Percentiles rank a stretch among this genome's conserved stretches.
Evolutionary conservation across 2,888 invertebrate species (phyloP).

Genomic region (Chloroclystis v-ata): DNA sequence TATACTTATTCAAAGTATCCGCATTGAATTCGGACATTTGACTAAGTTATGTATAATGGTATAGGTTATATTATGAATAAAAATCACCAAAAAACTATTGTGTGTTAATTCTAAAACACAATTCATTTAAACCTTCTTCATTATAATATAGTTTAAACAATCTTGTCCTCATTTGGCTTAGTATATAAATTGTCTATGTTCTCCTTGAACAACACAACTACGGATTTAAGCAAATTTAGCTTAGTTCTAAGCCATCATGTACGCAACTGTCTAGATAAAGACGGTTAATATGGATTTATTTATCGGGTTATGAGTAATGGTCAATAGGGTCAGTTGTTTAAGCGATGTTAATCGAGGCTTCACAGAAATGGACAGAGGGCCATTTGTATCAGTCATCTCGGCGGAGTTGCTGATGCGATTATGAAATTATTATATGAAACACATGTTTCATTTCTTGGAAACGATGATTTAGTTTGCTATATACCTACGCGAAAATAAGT

Average conservation of each 20-base stretch:
- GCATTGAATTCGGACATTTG: constrained; percentile 30
- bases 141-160: too few species aligned
- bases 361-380: constrained; percentile 69
- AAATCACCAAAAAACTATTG: constrained; percentile 40
- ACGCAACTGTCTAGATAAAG: constrained; percentile 2
- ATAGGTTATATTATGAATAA: constrained; percentile 36
- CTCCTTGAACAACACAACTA: background rate
- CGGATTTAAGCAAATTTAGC: too few species aligned
- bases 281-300: constrained; percentile 46
- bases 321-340: constrained; percentile 43
- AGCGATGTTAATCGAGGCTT: constrained; percentile 59
- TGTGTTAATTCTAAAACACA: constrained; percentile 42
- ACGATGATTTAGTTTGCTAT: constrained; percentile 4
- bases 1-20: constrained; percentile 20
- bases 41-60: constrained; percentile 25
- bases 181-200: background rate
- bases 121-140: background rate
- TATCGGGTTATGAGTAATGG: constrained; percentile 52
- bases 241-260: background rate
- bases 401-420: constrained; percentile 50
- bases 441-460: constrained; percentile 48
- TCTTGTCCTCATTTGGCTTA: background rate
- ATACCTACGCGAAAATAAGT: background rate
- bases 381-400: constrained; percentile 58
- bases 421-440: constrained; percentile 71